Conservation (phyloP, 2,113 vertebrate genomes). For the Dolichallabes microphthalmus region DNA sequence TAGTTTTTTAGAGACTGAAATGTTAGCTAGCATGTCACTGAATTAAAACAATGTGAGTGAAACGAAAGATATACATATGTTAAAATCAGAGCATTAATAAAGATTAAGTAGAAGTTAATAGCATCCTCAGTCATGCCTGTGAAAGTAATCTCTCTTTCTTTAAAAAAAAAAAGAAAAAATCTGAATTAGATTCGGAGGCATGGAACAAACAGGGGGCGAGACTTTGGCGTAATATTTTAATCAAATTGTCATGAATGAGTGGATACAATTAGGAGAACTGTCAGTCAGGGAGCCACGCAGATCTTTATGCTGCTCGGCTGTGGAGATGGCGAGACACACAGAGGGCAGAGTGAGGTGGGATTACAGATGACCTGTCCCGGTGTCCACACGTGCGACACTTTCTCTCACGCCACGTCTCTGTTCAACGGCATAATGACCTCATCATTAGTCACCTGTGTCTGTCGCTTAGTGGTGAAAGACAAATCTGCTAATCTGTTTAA, state of each 20-base stretch:
- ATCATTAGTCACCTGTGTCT: slow-evolving; percentile 30
- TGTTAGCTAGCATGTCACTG: slow-evolving; percentile 70
- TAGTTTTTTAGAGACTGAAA: slow-evolving; percentile 1
- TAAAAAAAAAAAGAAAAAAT: slow-evolving; percentile 68
- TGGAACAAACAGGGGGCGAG: slow-evolving; percentile 98
- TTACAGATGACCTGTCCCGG: slow-evolving; percentile 81
- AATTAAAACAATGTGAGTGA: slow-evolving; percentile 71
- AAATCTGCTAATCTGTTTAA: slow-evolving; percentile 59
- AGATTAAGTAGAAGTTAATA: slow-evolving; percentile 99
- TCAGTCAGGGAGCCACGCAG: slow-evolving; percentile 86
- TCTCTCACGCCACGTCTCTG: slow-evolving; percentile 66
- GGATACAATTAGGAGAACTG: slow-evolving; percentile 99
- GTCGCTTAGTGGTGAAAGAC: slow-evolving; percentile 49
- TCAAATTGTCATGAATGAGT: slow-evolving; percentile 99
- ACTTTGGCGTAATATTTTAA: slow-evolving; percentile 99
- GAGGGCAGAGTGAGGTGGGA: slow-evolving; percentile 71
- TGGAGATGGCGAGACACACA: slow-evolving; percentile 66
- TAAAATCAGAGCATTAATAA: slow-evolving; percentile 94
- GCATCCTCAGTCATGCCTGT: slow-evolving; percentile 94
- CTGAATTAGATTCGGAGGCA: slow-evolving; percentile 99
- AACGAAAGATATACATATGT: slow-evolving; percentile 91
- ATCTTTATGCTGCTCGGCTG: slow-evolving; percentile 85
- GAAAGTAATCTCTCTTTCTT: slow-evolving; percentile 93
- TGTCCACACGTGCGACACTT: slow-evolving; percentile 74
- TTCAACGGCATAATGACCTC: slow-evolving; percentile 17